phyloP scores from a whole-genome alignment of 35 echinoderm and acorn worm species.

The Heliocidaris tuberculata region DNA sequence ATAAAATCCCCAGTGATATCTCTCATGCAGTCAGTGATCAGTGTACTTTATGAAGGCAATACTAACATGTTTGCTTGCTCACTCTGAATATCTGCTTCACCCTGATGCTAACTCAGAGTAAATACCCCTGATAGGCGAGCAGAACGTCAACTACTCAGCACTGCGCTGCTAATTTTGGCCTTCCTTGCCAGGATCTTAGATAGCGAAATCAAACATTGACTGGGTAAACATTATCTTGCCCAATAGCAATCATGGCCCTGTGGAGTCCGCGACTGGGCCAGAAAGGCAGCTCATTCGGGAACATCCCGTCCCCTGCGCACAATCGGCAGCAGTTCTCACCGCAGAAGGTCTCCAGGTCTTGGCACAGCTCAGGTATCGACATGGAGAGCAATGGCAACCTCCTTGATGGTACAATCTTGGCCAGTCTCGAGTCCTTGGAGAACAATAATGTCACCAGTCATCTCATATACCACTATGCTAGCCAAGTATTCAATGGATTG shows the following conservation, averaged over 20 bases:
- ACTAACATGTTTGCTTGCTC: conserved; percentile 19
- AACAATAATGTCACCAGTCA: conserved; percentile 52
- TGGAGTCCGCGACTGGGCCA: conserved; percentile 48
- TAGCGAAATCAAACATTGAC: conserved; percentile 45
- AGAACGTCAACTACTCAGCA: background rate
- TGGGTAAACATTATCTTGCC: conserved; percentile 8
- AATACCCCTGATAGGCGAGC: background rate
- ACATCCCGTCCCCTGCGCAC: conserved; percentile 19
- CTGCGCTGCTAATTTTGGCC: background rate
- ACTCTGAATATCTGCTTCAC: background rate
- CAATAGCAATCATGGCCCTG: conserved; percentile 37
- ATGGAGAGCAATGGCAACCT: conserved; percentile 32
- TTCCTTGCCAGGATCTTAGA: conserved; percentile 14
- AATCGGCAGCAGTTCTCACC: conserved; percentile 37
- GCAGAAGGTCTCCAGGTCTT: conserved; percentile 28
- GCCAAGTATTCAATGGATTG: conserved; percentile 70
- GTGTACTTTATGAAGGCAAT: conserved; percentile 15
- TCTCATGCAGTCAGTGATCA: background rate
- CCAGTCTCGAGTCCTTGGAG: conserved; percentile 30
- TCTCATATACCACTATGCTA: conserved; percentile 70
- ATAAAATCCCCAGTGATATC: conserved; percentile 4
- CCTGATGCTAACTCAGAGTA: background rate
- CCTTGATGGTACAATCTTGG: conserved; percentile 25
- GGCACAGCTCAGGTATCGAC: background rate
- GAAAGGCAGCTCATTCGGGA: conserved; percentile 40